Evolutionary conservation across 2,113 vertebrate species (phyloP).

Genomic region (Leptocoma aspasia): DNA sequence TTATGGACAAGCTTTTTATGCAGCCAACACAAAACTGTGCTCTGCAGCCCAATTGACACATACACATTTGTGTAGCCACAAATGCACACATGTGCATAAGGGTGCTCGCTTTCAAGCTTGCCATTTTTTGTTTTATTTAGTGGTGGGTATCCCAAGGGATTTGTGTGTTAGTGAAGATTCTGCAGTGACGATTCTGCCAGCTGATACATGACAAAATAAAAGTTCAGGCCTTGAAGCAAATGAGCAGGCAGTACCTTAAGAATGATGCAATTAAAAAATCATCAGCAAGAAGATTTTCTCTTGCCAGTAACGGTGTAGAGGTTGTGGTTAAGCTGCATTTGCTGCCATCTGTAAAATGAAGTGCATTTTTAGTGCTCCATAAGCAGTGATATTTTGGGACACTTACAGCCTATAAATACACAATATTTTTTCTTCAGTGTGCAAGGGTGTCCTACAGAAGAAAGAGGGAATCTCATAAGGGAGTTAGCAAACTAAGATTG

Average conservation of each 20-base stretch:
- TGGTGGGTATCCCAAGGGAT: neutral
- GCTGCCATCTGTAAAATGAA: neutral
- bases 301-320: neutral
- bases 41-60: neutral
- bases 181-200: neutral
- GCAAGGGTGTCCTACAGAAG: neutral
- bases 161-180: neutral
- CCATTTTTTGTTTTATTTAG: neutral
- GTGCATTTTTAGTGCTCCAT: neutral
- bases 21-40: neutral
- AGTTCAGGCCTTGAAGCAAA: neutral
- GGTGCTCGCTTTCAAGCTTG: neutral
- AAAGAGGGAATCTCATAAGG: neutral
- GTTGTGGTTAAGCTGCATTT: neutral
- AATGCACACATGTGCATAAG: neutral
- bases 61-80: neutral
- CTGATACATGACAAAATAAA: neutral
- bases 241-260: neutral
- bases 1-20: neutral
- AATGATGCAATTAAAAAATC: neutral
- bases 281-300: neutral
- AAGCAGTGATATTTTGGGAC: neutral
- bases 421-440: neutral
- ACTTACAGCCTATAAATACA: neutral
- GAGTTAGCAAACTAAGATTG: neutral